Base-by-base conservation (phyloP, 2,113 vertebrate genomes). In the Megaleporinus macrocephalus region DNA sequence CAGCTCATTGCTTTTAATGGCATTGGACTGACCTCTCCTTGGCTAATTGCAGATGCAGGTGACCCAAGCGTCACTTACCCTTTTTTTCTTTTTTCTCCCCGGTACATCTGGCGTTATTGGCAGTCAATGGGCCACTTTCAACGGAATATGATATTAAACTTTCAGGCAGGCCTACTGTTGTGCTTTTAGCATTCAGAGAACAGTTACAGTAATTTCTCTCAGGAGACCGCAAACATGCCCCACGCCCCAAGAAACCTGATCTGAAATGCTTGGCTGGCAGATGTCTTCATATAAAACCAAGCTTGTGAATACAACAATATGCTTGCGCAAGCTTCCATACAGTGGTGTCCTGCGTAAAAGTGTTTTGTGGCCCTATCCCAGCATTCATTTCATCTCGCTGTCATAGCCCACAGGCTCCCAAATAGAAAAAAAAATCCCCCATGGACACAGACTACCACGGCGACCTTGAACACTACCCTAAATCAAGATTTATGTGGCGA, bases 1-100 rank as follows among this genome's bases (percentile, higher is more conserved):
- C 87, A 90, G 86, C 90, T 92, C 92, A 90, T 91, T 93, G 90
- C 88, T 90, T 93, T 92, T 93, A 90, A 93, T 91, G 86, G 86
- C 87, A 83, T 86, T 66, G 68, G 90, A 89, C 88, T 88, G 79
- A 85, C 87, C 86, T 86, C 85, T 90, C 89, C 85, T 86, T 85
- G 86, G 85, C 44, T 90, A 90, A 92, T 90, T 91, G 87, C 87
- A 88, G 80, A 87, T 91, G 16, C 69, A 85, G 87, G 81, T 89
- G 89, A 91, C 90, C 92, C 89, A 86, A 53, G 33, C 26, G 24
- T 68, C 41, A 18, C 16, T 66, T 66, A 51, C 66, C 29, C 26
- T 22, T 49, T 65, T 22, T 0, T 4, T 86, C 89, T 65, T 22
- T 0, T 4, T 86, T 89, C 87, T 88, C 88, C 89, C 87, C 87